A percentile compares a stretch with the other conserved stretches of the same genome.
These are phyloP conservation scores for Sebastiscus albofasciatus DNA, from an alignment of 2,797 vertebrate genomes.

Conservation along the genomic window DNA sequence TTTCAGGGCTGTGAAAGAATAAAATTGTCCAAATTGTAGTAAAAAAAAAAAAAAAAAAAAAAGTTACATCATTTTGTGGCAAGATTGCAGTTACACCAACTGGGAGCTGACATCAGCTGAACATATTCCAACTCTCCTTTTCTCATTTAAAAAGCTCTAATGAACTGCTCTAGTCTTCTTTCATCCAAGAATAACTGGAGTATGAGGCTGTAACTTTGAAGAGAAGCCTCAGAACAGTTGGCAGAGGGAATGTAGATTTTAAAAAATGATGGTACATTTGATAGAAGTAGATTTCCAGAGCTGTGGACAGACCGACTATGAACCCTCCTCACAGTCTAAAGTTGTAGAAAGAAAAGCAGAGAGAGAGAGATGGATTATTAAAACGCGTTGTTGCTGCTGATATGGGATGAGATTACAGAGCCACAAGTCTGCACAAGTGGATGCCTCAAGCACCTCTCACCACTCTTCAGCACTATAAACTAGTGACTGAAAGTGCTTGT, in stretches of 20 bases:
- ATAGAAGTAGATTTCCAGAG: constrained; percentile 33
- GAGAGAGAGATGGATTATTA: background rate
- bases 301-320: background rate
- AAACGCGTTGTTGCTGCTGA: constrained; percentile 11
- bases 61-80: constrained; percentile 58
- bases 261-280: constrained; percentile 34
- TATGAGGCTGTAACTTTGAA: constrained; percentile 49
- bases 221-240: constrained; percentile 20
- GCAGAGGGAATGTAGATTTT: constrained; percentile 37
- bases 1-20: constrained; percentile 12
- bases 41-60: constrained; percentile 10
- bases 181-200: constrained; percentile 56
- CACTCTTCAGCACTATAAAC: constrained; percentile 8
- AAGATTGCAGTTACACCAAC: constrained; percentile 51
- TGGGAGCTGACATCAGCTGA: constrained; percentile 64
- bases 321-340: constrained; percentile 6
- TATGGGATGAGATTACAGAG: constrained; percentile 14
- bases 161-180: constrained; percentile 40
- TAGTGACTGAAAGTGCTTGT: constrained; percentile 17
- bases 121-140: constrained; percentile 32
- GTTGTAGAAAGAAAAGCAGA: background rate
- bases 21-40: constrained; percentile 39
- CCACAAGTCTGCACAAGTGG: background rate
- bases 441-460: constrained; percentile 21
- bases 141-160: constrained; percentile 50